These are phyloP conservation scores for Mandrillus leucophaeus DNA, from an alignment of 2,113 vertebrate species.

Conservation along the genomic window DNA sequence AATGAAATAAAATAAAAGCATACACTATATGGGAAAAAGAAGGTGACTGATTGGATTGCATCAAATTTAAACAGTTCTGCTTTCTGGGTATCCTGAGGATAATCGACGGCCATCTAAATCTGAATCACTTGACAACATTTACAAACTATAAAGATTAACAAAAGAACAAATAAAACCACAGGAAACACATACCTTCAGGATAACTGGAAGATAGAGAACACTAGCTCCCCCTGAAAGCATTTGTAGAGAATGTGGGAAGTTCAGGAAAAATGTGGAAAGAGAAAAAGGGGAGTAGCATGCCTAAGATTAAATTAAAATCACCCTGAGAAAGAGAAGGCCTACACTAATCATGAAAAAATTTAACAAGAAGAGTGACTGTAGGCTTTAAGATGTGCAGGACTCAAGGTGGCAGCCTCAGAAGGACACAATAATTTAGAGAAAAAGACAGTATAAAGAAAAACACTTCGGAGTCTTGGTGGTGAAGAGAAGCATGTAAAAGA, in stretches of 20 bases:
- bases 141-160: background rate
- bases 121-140: background rate
- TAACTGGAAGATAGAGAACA: background rate
- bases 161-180: background rate
- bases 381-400: background rate
- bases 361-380: background rate
- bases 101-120: background rate
- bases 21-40: too few species aligned
- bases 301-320: background rate
- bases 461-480: background rate
- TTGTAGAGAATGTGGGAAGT: background rate
- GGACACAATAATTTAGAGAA: background rate
- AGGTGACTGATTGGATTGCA: background rate
- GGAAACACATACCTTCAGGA: background rate
- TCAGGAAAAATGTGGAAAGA: background rate
- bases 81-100: background rate
- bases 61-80: background rate
- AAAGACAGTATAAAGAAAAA: background rate
- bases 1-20: background rate
- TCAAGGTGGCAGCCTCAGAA: background rate
- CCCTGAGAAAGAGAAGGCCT: background rate
- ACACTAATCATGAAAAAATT: background rate
- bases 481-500: background rate
- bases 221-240: background rate
- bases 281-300: background rate